Evolutionary conservation across 2,888 invertebrate species (phyloP), one percentile per base, ranked within the genome.

Genomic region (Gasteruption jaculator): DNA sequence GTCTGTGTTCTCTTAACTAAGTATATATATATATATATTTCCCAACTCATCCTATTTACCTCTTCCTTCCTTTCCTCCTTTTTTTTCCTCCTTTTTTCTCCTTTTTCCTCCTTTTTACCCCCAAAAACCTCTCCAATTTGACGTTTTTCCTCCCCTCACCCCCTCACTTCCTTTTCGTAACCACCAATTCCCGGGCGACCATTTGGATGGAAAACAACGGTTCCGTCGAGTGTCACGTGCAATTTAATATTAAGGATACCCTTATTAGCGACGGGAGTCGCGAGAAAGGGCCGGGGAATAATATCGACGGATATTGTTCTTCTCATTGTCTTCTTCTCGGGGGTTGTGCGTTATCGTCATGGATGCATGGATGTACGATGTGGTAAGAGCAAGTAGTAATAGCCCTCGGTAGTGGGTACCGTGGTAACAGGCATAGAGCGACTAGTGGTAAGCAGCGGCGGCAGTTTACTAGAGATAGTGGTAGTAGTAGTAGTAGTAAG

Each of bases 341-440:
- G 42, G 30, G 24, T 39, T 16, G 12, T 38, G 31, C 38, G 19
- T 16, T 21, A 58, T 59, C 43, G 53, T 57, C 53, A 69, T 69
- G 69, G 69, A 68, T 49, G 58, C 68, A 46, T 69, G 69, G 69
- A 68, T 68, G 61, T 68, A 68, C 54, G 68, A 69, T 49, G 66
- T 68, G 68, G 68, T 69, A 66, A 50, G 68, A 63, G 51, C 43
- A 38, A 50, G 41, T 43, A 37, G n/a, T n/a, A n/a, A n/a, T n/a
- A n/a, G n/a, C n/a, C n/a, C n/a, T n/a, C n/a, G n/a, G n/a, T n/a
- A 26, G 14, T 26, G 12, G 26, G 14, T 26, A 2, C 11, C 22
- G 11, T 12, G 8, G n/a, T 19, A 34, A 20, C 4, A 20, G 19
- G 10, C 11, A 22, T 34, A n/a, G 5, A 8, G 19, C 4, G 21